phyloP scores from a whole-genome alignment of 2,888 invertebrate genomes.

The Diaprepes abbreviatus region DNA sequence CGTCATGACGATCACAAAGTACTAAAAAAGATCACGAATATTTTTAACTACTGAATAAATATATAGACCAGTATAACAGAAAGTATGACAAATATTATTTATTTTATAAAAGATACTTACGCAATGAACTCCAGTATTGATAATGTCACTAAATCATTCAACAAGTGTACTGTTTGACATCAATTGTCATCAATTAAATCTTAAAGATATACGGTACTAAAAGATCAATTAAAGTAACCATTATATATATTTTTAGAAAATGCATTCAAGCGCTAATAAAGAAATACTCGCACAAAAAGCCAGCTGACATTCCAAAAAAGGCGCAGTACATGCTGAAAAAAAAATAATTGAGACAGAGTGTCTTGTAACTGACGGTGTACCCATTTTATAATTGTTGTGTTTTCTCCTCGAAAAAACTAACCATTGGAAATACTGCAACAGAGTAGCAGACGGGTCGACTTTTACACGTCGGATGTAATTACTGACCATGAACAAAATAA shows the following conservation, averaged over 20 bases:
- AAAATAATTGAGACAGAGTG: constrained; percentile 47
- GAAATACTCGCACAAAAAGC: constrained; percentile 25
- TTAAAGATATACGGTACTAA: not conserved
- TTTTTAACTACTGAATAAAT: no score
- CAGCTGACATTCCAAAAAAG: constrained; percentile 33
- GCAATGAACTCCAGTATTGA: no score
- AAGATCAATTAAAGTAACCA: constrained; percentile 4
- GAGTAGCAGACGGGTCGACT: constrained; percentile 23
- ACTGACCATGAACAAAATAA: constrained; percentile 23
- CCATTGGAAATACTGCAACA: constrained; percentile 24
- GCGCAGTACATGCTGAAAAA: constrained; percentile 21
- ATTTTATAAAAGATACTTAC: no score
- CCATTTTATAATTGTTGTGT: constrained; percentile 43
- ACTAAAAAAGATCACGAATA: no score
- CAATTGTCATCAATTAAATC: constrained; percentile 7
- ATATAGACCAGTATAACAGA: no score
- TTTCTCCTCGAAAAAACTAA: constrained; percentile 32
- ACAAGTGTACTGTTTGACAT: not conserved
- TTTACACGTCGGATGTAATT: constrained; percentile 31
- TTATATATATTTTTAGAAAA: constrained; percentile 1
- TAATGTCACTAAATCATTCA: not conserved
- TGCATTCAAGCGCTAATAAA: constrained; percentile 12
- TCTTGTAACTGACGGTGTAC: constrained; percentile 28
- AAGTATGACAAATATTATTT: no score
- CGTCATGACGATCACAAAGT: no score